Percentiles rank a stretch among this genome's conserved stretches.
phyloP scores from a whole-genome alignment of 2,888 invertebrate species.

The Tromatobia lineatoria region DNA sequence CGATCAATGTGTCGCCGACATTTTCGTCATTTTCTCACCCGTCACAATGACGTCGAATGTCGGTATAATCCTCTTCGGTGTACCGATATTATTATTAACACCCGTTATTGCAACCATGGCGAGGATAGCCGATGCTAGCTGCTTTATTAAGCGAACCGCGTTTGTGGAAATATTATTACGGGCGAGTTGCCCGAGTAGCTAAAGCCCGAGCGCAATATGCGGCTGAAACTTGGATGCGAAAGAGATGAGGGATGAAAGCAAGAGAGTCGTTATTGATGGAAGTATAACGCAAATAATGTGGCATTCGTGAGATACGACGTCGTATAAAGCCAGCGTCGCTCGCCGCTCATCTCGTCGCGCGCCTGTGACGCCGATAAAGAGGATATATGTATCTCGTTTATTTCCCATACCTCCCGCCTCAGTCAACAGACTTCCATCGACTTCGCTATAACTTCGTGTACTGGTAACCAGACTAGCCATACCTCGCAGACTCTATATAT shows the following conservation, averaged over 20 bases:
- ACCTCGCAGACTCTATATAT: neutral
- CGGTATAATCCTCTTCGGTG: constrained; percentile 29
- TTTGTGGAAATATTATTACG: constrained; percentile 57
- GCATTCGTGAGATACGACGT: constrained; percentile 64
- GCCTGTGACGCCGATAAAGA: constrained; percentile 59
- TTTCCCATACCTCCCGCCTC: constrained; percentile 23
- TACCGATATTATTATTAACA: constrained; percentile 46
- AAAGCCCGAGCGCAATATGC: constrained; percentile 46
- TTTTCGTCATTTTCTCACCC: constrained; percentile 17
- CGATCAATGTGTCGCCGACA: constrained; percentile 8
- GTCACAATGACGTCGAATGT: neutral
- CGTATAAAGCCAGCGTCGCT: constrained; percentile 53
- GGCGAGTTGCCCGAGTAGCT: constrained; percentile 19
- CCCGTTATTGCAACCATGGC: constrained; percentile 6
- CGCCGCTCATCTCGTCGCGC: constrained; percentile 39
- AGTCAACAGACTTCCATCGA: constrained; percentile 40
- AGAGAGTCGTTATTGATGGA: constrained; percentile 62
- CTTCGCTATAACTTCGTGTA: constrained; percentile 20
- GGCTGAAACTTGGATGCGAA: constrained; percentile 11
- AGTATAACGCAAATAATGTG: constrained; percentile 61
- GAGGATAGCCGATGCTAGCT: constrained; percentile 16
- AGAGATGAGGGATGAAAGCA: constrained; percentile 6
- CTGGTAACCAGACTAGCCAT: neutral
- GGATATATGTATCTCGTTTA: constrained; percentile 43
- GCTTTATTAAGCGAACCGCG: constrained; percentile 54